Base-by-base conservation (phyloP, 2,888 invertebrate genomes). In the Eupithecia pulchellata region DNA sequence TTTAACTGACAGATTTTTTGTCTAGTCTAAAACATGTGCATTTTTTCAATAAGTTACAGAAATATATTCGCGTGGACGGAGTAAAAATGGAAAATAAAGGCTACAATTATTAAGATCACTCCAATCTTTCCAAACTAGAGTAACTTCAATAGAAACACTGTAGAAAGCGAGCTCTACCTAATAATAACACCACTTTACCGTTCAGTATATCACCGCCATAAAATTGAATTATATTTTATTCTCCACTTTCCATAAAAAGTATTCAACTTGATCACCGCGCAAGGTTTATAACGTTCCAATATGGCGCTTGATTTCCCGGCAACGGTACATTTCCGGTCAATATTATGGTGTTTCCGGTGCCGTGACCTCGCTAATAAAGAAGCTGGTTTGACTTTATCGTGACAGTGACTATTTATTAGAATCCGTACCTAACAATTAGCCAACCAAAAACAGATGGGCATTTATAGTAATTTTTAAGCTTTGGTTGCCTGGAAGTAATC, bases 291-390 rank as follows among this genome's bases (percentile, higher is more conserved):
- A 61, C 68, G 61, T 68, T 73, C 64, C 78, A 80, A 82, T 82
- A 85, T 81, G 83, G 84, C 77, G 80, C 73, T 78, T 79, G 78
- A 80, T 84, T 85, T 84, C 84, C 85, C 83, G 84, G 78, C 78
- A 75, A 75, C 78, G 78, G 80, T 82, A 81, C 74, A 76, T 77
- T 78, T 73, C 86, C 83, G 79, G 73, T 75, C 77, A 81, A 81
- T 80, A 84, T 84, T 81, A 85, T 85, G 85, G 76, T 60, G 78
- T 76, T 85, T 85, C 85, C 85, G 81, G 78, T 71, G 64, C 68
- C 55, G 71, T 75, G 79, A 80, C 81, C 79, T 78, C n/a, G 57
- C 65, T 30, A 60, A 62, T 62, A 68, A 66, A 72, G 72, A 67
- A 64, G 69, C 67, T 69, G 47, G 55, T 65, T 73, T 70, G 67